A percentile compares a stretch with the other conserved stretches of the same genome.
Conservation (phyloP, 2,888 invertebrate species). For the Timema podura region DNA sequence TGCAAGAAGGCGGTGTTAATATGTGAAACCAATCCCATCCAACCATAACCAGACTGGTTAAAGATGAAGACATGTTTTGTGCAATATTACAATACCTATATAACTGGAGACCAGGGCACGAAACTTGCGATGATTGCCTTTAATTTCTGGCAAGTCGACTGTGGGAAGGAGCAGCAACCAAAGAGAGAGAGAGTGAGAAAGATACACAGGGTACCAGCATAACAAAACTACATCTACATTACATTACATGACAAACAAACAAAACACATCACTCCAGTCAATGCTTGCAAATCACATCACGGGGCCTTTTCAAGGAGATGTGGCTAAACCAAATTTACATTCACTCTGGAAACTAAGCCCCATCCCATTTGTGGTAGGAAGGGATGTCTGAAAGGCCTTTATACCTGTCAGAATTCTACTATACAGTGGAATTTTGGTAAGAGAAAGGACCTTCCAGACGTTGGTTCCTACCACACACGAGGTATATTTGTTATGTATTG, state of each 20-base stretch:
- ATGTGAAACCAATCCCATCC: no score
- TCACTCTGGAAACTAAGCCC: not conserved
- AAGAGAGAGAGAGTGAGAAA: conserved; percentile 17
- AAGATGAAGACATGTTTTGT: no score
- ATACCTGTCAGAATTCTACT: no score
- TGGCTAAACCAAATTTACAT: conserved; percentile 18
- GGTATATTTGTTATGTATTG: no score
- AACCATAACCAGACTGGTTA: no score
- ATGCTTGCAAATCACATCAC: not conserved
- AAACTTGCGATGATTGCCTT: conserved; percentile 99
- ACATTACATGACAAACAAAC: conserved; percentile 9
- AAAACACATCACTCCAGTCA: conserved; percentile 8
- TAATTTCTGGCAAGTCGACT: conserved; percentile 99
- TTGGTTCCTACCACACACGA: no score
- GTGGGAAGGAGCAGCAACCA: conserved; percentile 14
- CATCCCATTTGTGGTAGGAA: no score
- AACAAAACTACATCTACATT: conserved; percentile 13
- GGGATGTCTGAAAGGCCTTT: no score
- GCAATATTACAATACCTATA: conserved; percentile 67
- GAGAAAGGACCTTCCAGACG: no score
- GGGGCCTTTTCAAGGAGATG: no score
- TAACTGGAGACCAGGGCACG: conserved; percentile 98
- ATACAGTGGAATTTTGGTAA: no score
- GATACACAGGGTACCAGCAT: conserved; percentile 10
- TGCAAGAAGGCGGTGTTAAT: no score